phyloP scores from a whole-genome alignment of 2,888 invertebrate genomes.

The Nemoura dubitans region DNA sequence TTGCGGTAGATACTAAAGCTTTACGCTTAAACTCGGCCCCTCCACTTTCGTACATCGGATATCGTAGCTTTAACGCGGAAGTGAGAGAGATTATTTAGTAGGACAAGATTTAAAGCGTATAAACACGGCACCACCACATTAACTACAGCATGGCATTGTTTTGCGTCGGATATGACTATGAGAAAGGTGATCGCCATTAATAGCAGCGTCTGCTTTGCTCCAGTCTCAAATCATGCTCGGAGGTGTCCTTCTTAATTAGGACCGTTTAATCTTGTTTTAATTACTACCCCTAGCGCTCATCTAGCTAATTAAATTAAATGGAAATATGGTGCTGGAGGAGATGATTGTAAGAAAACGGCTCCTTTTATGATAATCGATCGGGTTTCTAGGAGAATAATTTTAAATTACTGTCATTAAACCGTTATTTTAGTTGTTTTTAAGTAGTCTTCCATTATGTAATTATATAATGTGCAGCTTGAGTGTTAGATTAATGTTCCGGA shows the following conservation, averaged over 20 bases:
- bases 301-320: background rate
- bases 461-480: background rate
- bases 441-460: background rate
- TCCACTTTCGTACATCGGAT: no score
- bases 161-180: no score
- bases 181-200: background rate
- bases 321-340: background rate
- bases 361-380: constrained; percentile 7
- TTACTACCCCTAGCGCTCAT: background rate
- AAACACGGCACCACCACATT: no score
- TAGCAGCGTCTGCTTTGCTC: background rate
- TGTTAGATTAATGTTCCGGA: background rate
- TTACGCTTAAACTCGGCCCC: no score
- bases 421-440: background rate
- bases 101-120: no score
- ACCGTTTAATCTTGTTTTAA: background rate
- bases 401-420: background rate
- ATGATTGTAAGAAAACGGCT: background rate
- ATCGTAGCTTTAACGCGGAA: no score
- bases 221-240: background rate
- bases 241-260: background rate
- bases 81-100: no score
- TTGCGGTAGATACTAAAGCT: no score
- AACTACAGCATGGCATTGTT: no score
- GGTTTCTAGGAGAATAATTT: background rate